Evolutionary conservation across 1,140 invertebrate species (phyloP), one percentile per base, ranked within the genome.

Genomic region (Drosophila triauraria): DNA sequence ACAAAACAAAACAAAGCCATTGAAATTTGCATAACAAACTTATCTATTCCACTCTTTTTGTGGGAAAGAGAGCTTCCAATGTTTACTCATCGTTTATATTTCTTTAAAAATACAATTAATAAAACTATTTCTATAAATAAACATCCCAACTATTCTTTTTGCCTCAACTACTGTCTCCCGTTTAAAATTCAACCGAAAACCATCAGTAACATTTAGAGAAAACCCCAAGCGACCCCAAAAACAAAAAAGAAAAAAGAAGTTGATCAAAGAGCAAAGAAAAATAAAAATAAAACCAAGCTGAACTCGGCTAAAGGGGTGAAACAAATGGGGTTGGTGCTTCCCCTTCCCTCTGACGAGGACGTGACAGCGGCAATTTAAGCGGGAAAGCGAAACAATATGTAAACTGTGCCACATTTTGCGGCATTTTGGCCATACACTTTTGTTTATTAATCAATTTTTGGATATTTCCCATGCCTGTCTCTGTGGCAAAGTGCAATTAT

Each of bases 241-340:
- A 20, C 1, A 20, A 15, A 12, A 15, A 20, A 15, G 3, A 7
- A 56, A 40, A 9, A 10, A 25, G 1, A 53, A 56, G 35, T 27
- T 69, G 47, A 65, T 65, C 65, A 69, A 51, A 69, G 65, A 65
- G 15, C 38, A 51, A 44, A 23, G 20, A 15, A n/a, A 69, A 53
- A 53, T 53, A 46, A 68, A 67, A 67, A 51, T 67, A 67, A 56
- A 67, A 35, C 8, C 30, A 4, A 27, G 38, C 20, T 67, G 13
- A 60, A 43, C 23, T 10, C 40, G 7, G 27, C 12, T 10, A 20
- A 61, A 23, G 53, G 38, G 54, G 17, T 40, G 12, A 48, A 32
- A 15, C 9, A 23, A 27, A 38, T 44, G 2, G 7, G 27, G 46
- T 20, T 42, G 17, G 13, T 27, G 60, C 12, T 17, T 50, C 20